Evolutionary conservation across 2,113 vertebrate species (phyloP).

Genomic region (Triplophysa tibetana): DNA sequence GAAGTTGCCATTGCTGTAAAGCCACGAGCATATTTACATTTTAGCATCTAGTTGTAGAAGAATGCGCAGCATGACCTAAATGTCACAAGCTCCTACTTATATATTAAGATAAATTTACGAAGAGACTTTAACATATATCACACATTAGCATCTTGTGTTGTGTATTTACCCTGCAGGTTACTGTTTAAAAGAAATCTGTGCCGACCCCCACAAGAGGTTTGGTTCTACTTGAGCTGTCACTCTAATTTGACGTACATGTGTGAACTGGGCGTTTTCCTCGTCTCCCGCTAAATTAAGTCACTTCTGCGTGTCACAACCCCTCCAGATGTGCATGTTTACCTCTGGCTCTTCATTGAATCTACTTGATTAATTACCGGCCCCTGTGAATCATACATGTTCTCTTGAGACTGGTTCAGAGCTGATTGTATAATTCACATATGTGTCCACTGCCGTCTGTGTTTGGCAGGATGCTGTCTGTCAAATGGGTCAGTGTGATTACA

Average conservation of each 20-base stretch:
- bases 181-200: slow-evolving; percentile 43
- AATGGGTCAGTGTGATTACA: slow-evolving; percentile 45
- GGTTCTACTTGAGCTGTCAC: slow-evolving; percentile 56
- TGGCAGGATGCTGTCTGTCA: slow-evolving; percentile 53
- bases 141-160: slow-evolving; percentile 1
- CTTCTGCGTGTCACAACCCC: slow-evolving; percentile 35
- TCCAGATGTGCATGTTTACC: slow-evolving; percentile 32
- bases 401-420: slow-evolving; percentile 51
- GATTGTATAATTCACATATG: slow-evolving; percentile 60
- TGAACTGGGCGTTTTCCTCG: slow-evolving; percentile 47
- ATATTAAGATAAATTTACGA: slow-evolving; percentile 8
- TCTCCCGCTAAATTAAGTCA: slow-evolving; percentile 44
- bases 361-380: slow-evolving; percentile 29
- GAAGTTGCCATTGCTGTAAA: no score
- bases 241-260: slow-evolving; percentile 57
- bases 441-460: slow-evolving; percentile 56
- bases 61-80: neutral
- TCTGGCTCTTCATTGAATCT: slow-evolving; percentile 11
- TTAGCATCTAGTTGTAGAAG: neutral
- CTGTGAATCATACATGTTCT: slow-evolving; percentile 44
- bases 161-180: slow-evolving; percentile 14
- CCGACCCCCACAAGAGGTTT: slow-evolving; percentile 51
- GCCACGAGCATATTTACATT: no score
- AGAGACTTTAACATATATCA: slow-evolving; percentile 7
- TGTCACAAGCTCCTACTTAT: neutral